Conservation (phyloP, 1,140 invertebrate species). For the Zaprionus davidi region DNA sequence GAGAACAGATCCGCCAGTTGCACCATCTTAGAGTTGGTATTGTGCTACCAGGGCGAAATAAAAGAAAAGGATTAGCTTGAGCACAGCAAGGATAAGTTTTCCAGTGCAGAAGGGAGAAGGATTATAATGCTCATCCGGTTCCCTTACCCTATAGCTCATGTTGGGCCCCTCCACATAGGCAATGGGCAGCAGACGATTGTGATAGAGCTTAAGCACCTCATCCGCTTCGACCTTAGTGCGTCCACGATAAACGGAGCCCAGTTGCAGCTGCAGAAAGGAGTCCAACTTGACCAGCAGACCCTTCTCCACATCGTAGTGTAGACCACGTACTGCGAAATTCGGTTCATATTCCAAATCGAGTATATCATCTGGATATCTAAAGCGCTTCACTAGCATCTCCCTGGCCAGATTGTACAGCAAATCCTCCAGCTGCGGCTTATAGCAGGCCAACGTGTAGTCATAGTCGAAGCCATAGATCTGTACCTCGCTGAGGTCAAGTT, state of each 20-base stretch:
- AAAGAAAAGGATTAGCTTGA: constrained; percentile 24
- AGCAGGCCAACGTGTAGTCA: constrained; percentile 98
- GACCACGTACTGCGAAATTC: constrained; percentile 95
- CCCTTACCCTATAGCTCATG: constrained; percentile 78
- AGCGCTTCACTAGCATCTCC: constrained; percentile 93
- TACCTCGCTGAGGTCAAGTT: constrained; percentile 95
- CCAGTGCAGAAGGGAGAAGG: too few species aligned
- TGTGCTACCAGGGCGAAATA: constrained; percentile 85
- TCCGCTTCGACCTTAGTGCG: constrained; percentile 91
- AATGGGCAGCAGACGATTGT: constrained; percentile 93
- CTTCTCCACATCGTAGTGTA: constrained; percentile 98
- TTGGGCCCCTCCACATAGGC: constrained; percentile 91
- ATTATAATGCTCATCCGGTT: not conserved
- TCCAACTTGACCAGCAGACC: constrained; percentile 97
- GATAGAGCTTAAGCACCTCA: constrained; percentile 94
- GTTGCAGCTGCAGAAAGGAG: constrained; percentile 97
- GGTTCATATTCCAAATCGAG: constrained; percentile 92
- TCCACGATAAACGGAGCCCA: constrained; percentile 97
- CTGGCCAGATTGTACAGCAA: constrained; percentile 96
- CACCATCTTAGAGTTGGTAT: constrained; percentile 92
- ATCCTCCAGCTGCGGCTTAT: constrained; percentile 94
- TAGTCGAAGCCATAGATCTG: constrained; percentile 99
- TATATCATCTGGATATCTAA: constrained; percentile 96
- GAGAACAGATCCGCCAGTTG: constrained; percentile 99
- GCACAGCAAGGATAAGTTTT: too few species aligned